phyloP scores from a whole-genome alignment of 2,888 invertebrate genomes.

The Alcis repandata region DNA sequence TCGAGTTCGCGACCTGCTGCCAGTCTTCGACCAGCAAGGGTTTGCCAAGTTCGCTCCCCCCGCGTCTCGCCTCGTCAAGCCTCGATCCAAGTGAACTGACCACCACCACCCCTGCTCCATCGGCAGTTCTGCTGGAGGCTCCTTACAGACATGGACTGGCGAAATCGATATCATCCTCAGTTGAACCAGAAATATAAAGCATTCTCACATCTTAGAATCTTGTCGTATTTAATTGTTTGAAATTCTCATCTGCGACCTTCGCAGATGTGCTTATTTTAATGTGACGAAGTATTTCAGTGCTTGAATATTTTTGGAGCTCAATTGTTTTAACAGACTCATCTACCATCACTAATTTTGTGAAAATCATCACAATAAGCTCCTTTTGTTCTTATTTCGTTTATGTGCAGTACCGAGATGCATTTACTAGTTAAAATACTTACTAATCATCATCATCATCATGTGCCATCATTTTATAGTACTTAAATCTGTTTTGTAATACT shows the following conservation, averaged over 20 bases:
- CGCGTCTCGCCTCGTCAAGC: constrained; percentile 91
- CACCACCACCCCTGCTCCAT: constrained; percentile 8
- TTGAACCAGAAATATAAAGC: constrained; percentile 19
- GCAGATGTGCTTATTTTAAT: background rate
- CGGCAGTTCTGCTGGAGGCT: constrained; percentile 19
- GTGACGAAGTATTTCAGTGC: constrained; percentile 1
- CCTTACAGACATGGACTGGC: constrained; percentile 35
- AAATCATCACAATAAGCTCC: constrained; percentile 36
- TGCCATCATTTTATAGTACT: constrained; percentile 61
- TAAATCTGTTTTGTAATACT: constrained; percentile 49
- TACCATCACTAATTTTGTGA: constrained; percentile 33
- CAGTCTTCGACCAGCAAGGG: constrained; percentile 95
- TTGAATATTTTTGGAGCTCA: constrained; percentile 17
- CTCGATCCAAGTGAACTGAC: constrained; percentile 75
- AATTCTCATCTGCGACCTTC: background rate
- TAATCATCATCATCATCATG: constrained; percentile 55
- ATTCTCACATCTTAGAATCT: too few species aligned
- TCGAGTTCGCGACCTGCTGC: constrained; percentile 90
- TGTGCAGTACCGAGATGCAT: constrained; percentile 65
- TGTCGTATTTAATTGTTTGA: background rate
- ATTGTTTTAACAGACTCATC: constrained; percentile 32
- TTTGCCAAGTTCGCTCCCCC: constrained; percentile 94
- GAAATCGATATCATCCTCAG: constrained; percentile 28
- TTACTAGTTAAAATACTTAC: constrained; percentile 57
- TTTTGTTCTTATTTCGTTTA: constrained; percentile 42